These are phyloP conservation scores for Arctopsyche grandis DNA, from an alignment of 1,140 invertebrate genomes.

Conservation along the genomic window DNA sequence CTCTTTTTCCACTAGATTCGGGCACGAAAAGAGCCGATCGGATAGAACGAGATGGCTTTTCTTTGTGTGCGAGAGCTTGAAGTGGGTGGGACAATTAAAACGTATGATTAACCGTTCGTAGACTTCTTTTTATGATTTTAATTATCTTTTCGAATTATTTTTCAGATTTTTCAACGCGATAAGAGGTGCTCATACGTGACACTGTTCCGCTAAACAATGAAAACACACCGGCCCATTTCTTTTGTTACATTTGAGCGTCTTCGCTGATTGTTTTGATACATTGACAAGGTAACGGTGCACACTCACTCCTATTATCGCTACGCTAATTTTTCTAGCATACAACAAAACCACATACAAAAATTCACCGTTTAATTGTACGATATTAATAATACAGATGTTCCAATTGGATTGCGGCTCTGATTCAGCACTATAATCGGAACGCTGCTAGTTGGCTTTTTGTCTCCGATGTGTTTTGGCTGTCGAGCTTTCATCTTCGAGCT, in stretches of 20 bases:
- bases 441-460: no score
- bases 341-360: no score
- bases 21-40: background rate
- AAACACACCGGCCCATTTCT: conserved; percentile 3
- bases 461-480: no score
- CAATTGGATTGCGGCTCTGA: no score
- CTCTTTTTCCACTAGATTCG: no score
- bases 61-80: no score
- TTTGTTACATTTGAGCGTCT: conserved; percentile 13
- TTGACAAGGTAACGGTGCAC: conserved; percentile 1
- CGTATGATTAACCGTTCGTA: conserved; percentile 12
- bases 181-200: conserved; percentile 7
- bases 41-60: conserved; percentile 9
- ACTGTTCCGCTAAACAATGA: conserved; percentile 24
- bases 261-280: conserved; percentile 17
- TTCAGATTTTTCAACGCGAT: background rate
- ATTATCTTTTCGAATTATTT: conserved; percentile 1
- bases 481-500: background rate
- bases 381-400: no score
- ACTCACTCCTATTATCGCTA: background rate
- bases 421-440: no score
- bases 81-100: conserved; percentile 1
- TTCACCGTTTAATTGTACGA: no score
- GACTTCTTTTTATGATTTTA: conserved; percentile 13
- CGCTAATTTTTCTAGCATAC: no score